phyloP scores from a whole-genome alignment of 2,113 vertebrate genomes.

The Chroicocephalus ridibundus region DNA sequence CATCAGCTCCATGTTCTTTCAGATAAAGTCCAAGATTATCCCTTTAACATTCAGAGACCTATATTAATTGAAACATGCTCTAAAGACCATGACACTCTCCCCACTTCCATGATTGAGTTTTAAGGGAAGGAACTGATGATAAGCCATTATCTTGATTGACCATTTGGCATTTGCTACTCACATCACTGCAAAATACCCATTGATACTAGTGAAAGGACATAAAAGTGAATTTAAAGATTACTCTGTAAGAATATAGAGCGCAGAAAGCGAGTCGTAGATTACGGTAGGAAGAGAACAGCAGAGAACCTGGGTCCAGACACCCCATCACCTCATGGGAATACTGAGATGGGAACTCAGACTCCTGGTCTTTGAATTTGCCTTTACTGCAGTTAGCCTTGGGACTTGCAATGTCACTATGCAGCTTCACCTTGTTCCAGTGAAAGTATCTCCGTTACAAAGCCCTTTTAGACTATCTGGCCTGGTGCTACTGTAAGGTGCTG shows the following conservation, averaged over 20 bases:
- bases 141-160: not conserved
- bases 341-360: not conserved
- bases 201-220: not conserved
- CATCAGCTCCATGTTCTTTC: not conserved
- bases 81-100: not conserved
- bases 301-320: not conserved
- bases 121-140: not conserved
- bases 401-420: not conserved
- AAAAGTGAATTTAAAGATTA: not conserved
- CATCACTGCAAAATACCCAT: not conserved
- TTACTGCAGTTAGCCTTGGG: not conserved
- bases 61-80: not conserved
- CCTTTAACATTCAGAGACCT: not conserved
- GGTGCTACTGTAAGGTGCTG: not conserved
- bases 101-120: not conserved
- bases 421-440: not conserved
- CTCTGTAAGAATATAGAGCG: not conserved
- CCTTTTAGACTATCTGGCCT: not conserved
- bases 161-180: not conserved
- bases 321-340: rapidly evolving
- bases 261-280: not conserved
- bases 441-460: not conserved
- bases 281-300: not conserved
- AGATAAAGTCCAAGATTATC: not conserved
- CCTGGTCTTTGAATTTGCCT: not conserved